Evolutionary conservation across 2,797 vertebrate species (phyloP), one percentile per base, ranked within the genome.

Genomic region (Takifugu rubripes): DNA sequence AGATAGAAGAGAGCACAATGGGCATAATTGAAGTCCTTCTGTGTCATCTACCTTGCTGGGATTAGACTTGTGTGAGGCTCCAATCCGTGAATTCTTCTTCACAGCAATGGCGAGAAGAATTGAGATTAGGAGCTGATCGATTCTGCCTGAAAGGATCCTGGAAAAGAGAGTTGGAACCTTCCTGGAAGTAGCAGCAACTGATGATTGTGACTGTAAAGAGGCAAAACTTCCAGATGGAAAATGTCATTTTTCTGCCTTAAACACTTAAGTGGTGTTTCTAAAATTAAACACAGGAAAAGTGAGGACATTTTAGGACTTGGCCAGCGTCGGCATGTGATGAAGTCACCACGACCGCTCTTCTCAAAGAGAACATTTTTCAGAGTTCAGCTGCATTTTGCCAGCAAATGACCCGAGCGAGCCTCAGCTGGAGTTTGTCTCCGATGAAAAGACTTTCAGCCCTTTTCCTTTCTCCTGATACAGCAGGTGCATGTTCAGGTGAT

Each of bases 1-100:
- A 54, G 55, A 77, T 78, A 80, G 80, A 82, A 85, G 68, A 29
- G 45, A 76, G 61, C 74, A 86, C 83, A 88, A 84, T 81, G 64
- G 77, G 45, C 55, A 57, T 86, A 75, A 86, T 84, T 85, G 65
- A 74, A 65, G 66, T 40, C 36, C 3, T 40, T 4, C 36, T 40
- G 36, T 3, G 36, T 40, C 36, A 40, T 40, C 36, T 40, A 46
- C 53, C 17, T 68, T 74, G 50, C 60, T 80, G 68, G 66, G 51
- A 14, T 40, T 40, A 14, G 11, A 40, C 36, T 40, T 55, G 46
- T 47, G 51, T 61, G 48, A 31, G 48, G 31, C 31, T 33, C 31
- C 8, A 29, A 33, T 9, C 31, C 31, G 10, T 33, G 31, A 21
- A 21, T 21, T 21, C 21, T 21, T 43, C 27, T 21, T 16, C 60